Conservation (phyloP, 2,113 vertebrate genomes). For the Tursiops truncatus region DNA sequence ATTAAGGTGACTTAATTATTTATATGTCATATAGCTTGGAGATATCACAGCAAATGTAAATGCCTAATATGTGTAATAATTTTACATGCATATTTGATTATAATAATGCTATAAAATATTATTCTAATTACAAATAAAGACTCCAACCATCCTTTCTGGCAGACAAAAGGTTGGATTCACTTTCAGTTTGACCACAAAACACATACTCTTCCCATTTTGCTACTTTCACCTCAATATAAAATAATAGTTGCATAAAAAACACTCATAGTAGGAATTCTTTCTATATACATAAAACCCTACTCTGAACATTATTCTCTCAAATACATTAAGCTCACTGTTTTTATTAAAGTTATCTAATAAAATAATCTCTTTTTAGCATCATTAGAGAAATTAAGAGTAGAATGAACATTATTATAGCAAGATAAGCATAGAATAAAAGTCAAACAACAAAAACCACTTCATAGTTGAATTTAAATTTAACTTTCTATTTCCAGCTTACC, state of each 20-base stretch:
- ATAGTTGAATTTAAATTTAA: background rate
- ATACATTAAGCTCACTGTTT: background rate
- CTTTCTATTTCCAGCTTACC: background rate
- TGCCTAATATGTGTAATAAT: background rate
- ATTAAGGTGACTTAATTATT: background rate
- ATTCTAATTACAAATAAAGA: background rate
- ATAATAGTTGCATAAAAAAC: background rate
- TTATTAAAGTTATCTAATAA: background rate
- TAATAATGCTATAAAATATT: background rate
- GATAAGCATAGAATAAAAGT: background rate
- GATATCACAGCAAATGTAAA: background rate
- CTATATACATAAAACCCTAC: background rate
- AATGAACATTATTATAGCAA: background rate
- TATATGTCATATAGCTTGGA: background rate
- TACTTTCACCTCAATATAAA: background rate
- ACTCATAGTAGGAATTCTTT: background rate
- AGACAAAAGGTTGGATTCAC: background rate
- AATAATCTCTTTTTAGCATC: background rate
- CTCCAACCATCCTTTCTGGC: background rate
- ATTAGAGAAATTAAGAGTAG: background rate
- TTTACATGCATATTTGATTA: background rate
- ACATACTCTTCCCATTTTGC: background rate
- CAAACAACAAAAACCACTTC: background rate
- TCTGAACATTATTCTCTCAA: background rate
- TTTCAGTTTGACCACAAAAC: background rate